These are phyloP conservation scores for Drosophila watanabei DNA, from an alignment of 1,140 invertebrate species.

Conservation along the genomic window DNA sequence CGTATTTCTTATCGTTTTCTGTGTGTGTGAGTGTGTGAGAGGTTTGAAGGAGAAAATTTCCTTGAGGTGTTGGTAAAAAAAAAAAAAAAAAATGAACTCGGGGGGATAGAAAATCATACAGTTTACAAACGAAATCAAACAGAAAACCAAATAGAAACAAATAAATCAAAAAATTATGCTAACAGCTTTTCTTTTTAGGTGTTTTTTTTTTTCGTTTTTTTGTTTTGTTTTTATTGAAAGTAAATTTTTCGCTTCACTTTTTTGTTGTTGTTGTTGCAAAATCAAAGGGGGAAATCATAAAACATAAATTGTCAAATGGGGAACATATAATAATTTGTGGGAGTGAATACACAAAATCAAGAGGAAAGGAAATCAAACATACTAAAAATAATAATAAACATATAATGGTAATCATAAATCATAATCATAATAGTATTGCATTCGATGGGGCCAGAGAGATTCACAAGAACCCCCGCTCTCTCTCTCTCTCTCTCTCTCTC, in stretches of 20 bases:
- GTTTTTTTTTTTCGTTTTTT: constrained; percentile 49
- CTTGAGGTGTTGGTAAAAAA: background rate
- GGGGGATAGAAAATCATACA: constrained; percentile 21
- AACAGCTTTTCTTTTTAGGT: constrained; percentile 56
- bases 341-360: constrained; percentile 45
- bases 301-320: constrained; percentile 34
- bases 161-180: constrained; percentile 65
- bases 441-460: constrained; percentile 18
- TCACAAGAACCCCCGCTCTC: constrained; percentile 14
- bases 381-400: constrained; percentile 50
- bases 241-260: constrained; percentile 41
- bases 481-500: background rate
- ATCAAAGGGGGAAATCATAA: constrained; percentile 70
- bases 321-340: constrained; percentile 10
- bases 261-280: constrained; percentile 21
- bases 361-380: constrained; percentile 50
- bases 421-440: constrained; percentile 22
- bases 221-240: constrained; percentile 64
- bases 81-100: constrained; percentile 5
- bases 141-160: constrained; percentile 61
- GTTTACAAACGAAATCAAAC: constrained; percentile 46
- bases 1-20: constrained; percentile 6
- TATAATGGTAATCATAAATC: constrained; percentile 40
- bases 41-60: constrained; percentile 19
- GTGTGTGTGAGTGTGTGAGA: constrained; percentile 1